Evolutionary conservation across 2,113 vertebrate species (phyloP), one percentile per base, ranked within the genome.

Genomic region (human): DNA sequence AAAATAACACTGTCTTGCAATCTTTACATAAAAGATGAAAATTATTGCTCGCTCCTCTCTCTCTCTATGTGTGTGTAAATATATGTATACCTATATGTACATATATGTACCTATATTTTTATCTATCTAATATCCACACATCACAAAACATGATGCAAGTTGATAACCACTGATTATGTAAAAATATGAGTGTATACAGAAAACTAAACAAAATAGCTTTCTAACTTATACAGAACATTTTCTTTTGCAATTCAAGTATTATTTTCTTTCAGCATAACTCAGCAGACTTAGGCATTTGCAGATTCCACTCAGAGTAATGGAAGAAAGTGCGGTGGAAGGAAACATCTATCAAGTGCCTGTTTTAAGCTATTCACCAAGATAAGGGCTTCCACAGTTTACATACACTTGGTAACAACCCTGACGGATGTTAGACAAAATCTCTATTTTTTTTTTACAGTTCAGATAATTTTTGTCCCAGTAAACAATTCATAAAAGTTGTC

Each of bases 181-280:
- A 18, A 2, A 59, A 18, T 72, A 30, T 27, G 59, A 13, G 32
- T 25, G 8, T 61, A 3, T 48, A 45, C 8, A 72, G 20, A 79
- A 72, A 85, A 73, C 35, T 64, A 88, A 87, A 83, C n/a, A 80
- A 76, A 95, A 43, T 7, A 40, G 10, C n/a, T 87, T 70, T 32
- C 22, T 88, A 61, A 88, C 7, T 81, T 27, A 82, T 8, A n/a
- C 8, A 84, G 13, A 97, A 48, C 6, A 22, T 9, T 75, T 75
- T 73, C 27, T 27, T 89, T 89, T 76, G 3, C 20, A 78, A 78
- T 88, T 13, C 8, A 45, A 68, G 4, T 3, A 40, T 66, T 64
- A 17, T 43, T 68, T 89, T 2, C 1, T 89, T 91, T 43, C 25
- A 81, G 68, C 43, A 0, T 0, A 64, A 13, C 70, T 78, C 9